Evolutionary conservation across 2,888 invertebrate genomes (phyloP).

Genomic region (Acleris sparsana): DNA sequence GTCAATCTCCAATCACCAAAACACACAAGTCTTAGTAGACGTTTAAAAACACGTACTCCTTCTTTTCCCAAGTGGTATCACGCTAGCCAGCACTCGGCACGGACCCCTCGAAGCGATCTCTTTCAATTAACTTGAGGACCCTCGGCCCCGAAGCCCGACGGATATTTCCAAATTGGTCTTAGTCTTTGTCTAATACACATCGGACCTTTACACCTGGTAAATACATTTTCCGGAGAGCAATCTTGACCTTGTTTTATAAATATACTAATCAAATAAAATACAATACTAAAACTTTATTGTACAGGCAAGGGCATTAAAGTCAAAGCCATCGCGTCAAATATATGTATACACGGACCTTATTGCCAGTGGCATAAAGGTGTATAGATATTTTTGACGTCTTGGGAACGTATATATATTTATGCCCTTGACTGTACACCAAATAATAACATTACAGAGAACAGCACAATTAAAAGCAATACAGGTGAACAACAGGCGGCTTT

Average conservation of each 20-base stretch:
- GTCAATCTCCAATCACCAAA: not conserved
- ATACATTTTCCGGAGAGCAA: slow-evolving; percentile 30
- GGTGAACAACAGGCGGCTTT: too few relatives aligned
- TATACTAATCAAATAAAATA: too few relatives aligned
- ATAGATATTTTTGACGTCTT: too few relatives aligned
- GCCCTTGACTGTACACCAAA: too few relatives aligned
- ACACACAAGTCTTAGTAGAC: slow-evolving; percentile 24
- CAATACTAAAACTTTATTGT: too few relatives aligned
- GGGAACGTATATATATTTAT: too few relatives aligned
- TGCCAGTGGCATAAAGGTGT: too few relatives aligned
- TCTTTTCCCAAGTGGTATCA: slow-evolving; percentile 48
- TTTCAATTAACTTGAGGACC: slow-evolving; percentile 76
- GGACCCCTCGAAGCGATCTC: slow-evolving; percentile 64
- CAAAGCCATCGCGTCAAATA: too few relatives aligned
- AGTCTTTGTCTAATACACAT: slow-evolving; percentile 28
- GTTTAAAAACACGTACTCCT: slow-evolving; percentile 30
- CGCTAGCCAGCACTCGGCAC: slow-evolving; percentile 58
- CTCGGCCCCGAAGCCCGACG: slow-evolving; percentile 45
- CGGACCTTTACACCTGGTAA: slow-evolving; percentile 28
- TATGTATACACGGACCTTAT: too few relatives aligned
- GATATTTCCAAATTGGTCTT: slow-evolving; percentile 40
- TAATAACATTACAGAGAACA: too few relatives aligned
- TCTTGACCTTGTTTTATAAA: slow-evolving; percentile 32
- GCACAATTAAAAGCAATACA: too few relatives aligned
- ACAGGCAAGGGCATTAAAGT: too few relatives aligned